These are phyloP conservation scores for Drosophila sturtevanti DNA, from an alignment of 1,140 invertebrate species.

Conservation along the genomic window DNA sequence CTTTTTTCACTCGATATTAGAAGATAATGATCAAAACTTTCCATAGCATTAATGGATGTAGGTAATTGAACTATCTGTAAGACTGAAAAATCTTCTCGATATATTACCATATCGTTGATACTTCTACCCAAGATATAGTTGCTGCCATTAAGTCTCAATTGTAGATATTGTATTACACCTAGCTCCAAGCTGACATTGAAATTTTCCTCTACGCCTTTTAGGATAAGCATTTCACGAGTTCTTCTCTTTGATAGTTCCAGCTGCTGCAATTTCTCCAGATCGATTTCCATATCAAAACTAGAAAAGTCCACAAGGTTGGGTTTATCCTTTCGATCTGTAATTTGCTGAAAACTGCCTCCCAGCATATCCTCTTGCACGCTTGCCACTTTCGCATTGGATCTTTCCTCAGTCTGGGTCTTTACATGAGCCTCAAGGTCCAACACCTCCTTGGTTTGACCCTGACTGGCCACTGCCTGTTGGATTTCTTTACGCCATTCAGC, in stretches of 20 bases:
- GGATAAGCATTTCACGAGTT: constrained; percentile 63
- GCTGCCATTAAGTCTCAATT: constrained; percentile 55
- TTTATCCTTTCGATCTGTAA: not conserved
- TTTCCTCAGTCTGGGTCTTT: constrained; percentile 7
- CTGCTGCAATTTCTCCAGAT: constrained; percentile 59
- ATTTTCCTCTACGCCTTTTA: constrained; percentile 66
- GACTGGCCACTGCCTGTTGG: constrained; percentile 42
- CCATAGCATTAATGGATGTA: not conserved
- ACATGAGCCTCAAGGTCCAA: constrained; percentile 40
- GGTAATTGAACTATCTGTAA: not conserved
- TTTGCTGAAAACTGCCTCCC: not conserved
- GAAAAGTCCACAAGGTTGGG: constrained; percentile 64
- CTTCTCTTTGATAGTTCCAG: constrained; percentile 65
- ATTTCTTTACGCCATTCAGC: constrained; percentile 60
- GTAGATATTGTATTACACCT: constrained; percentile 59
- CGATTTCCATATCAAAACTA: constrained; percentile 37
- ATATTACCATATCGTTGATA: not conserved
- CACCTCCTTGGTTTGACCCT: constrained; percentile 36
- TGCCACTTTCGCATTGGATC: not conserved
- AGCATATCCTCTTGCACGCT: constrained; percentile 23
- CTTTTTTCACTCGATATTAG: not conserved
- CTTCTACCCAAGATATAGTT: constrained; percentile 23
- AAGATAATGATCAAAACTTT: not conserved
- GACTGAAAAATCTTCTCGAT: not conserved
- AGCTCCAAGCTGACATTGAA: constrained; percentile 40